phyloP scores from a whole-genome alignment of 2,797 vertebrate species.

The Bradypodion pumilum region DNA sequence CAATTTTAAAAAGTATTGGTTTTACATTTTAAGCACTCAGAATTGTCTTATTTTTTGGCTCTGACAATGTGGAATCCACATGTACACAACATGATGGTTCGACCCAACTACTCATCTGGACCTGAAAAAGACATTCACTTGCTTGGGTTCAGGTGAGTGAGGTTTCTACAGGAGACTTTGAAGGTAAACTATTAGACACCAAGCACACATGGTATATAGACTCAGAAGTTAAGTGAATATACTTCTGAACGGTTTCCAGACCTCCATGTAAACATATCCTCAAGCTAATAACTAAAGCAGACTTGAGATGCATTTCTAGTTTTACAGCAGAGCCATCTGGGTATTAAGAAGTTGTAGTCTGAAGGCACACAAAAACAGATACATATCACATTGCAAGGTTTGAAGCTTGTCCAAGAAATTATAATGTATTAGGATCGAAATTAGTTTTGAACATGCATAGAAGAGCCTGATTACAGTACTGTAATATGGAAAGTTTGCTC shows the following conservation, averaged over 20 bases:
- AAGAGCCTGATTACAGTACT: slow-evolving; percentile 3
- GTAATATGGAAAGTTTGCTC: slow-evolving; percentile 22
- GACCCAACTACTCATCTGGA: neutral
- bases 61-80: neutral
- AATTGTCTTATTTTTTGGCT: neutral
- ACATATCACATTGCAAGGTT: slow-evolving; percentile 27
- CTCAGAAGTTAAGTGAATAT: neutral
- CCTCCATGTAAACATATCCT: neutral
- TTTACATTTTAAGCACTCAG: neutral
- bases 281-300: neutral
- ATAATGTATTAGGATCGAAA: slow-evolving; percentile 32
- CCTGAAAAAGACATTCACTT: neutral
- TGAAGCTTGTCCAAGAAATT: slow-evolving; percentile 47
- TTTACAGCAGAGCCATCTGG: neutral
- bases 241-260: neutral
- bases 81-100: neutral
- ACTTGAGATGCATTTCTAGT: neutral
- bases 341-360: slow-evolving; percentile 15
- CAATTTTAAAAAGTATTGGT: neutral
- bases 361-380: slow-evolving; percentile 35
- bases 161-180: neutral
- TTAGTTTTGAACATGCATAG: slow-evolving; percentile 13
- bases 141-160: neutral
- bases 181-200: neutral
- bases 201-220: neutral